Base-by-base conservation (phyloP, 1,140 invertebrate species). In the Drosophila watanabei region DNA sequence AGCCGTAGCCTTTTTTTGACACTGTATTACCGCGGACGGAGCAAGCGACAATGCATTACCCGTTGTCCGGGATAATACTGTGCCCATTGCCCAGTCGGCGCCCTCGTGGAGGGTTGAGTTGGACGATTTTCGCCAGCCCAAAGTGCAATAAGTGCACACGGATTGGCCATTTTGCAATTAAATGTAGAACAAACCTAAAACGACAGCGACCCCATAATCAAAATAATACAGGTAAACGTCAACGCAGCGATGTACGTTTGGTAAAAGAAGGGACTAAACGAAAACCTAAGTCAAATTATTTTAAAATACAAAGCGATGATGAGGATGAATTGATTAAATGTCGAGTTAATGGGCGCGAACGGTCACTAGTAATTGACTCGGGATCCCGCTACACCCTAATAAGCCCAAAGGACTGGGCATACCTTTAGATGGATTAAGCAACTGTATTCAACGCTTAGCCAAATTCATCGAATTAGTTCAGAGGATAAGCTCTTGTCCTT, bases 121-220 rank as follows among this genome's bases (percentile, higher is more conserved):
- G n/a, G n/a, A n/a, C n/a, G n/a, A n/a, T n/a, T n/a, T n/a, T n/a
- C n/a, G n/a, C n/a, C n/a, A n/a, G n/a, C n/a, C n/a, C n/a, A 9
- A 59, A 45, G 39, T 43, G 10, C 39, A 45, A 45, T 32, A 45
- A 59, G n/a, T 45, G 28, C 57, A 33, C 28, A 30, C 57, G 39
- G 28, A 32, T 45, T 59, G 39, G n/a, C 28, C 57, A 59, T 59
- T 45, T 45, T 59, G 57, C 57, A 11, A 14, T 30, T 45, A 45
- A 43, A n/a, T 28, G 39, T 30, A 59, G 57, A 59, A 32, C 24
- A 45, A 59, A 45, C 11, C n/a, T 32, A 10, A 18, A 59, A 45
- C 39, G 57, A 39, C 6, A 24, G 54, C 7, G 14, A 39, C 4
- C 9, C 43, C 11, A 18, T 11, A 11, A 48, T 24, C 20, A 45